Conservation (phyloP, 2,888 invertebrate genomes). For the Deroplatys truncata region DNA sequence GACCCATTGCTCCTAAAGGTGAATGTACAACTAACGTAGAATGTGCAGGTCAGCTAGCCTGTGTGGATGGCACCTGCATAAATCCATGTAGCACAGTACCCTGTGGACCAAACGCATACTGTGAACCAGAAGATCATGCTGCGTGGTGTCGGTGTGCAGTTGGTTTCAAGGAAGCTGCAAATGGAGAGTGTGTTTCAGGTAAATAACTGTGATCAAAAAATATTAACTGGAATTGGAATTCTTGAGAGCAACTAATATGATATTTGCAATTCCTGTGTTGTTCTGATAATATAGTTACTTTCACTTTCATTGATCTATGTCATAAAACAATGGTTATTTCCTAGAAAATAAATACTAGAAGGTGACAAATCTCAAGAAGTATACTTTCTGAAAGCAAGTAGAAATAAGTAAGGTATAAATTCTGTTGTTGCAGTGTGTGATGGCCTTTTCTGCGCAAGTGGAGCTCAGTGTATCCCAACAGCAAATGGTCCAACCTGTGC, state of each 20-base stretch:
- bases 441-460: constrained; percentile 70
- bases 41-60: constrained; percentile 76
- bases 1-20: constrained; percentile 54
- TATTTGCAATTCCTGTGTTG: background rate
- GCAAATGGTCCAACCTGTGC: constrained; percentile 82
- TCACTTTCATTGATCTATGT: background rate
- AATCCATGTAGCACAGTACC: constrained; percentile 75
- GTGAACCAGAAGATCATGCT: constrained; percentile 82
- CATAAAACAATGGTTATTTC: background rate
- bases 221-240: background rate
- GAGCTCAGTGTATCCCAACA: constrained; percentile 82
- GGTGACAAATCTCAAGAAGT: background rate
- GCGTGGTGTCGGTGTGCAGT: constrained; percentile 85
- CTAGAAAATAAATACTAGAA: too few relatives aligned
- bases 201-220: constrained; percentile 39
- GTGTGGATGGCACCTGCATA: constrained; percentile 71
- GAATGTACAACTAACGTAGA: constrained; percentile 70
- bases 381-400: background rate
- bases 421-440: constrained; percentile 60
- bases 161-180: constrained; percentile 72
- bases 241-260: background rate
- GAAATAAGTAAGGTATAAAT: background rate
- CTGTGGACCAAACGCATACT: constrained; percentile 81
- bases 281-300: background rate
- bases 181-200: constrained; percentile 81